Evolutionary conservation across 2,888 invertebrate species (phyloP), one percentile per base, ranked within the genome.

Genomic region (Desoria tigrina): DNA sequence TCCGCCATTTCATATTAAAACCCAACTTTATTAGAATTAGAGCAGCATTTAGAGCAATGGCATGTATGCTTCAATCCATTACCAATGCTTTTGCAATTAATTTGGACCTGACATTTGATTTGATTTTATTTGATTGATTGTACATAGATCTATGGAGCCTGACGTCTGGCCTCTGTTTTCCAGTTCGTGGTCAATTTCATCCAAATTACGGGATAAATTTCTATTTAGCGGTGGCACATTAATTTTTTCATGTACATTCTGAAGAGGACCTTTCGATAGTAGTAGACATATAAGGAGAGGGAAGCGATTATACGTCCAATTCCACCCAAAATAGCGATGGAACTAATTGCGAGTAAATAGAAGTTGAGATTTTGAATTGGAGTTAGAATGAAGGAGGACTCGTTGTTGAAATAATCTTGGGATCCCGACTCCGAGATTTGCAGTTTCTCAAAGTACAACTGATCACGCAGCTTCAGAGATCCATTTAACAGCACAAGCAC

Each of bases 331-430:
- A 66, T 26, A 6, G 53, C 53, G n/a, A 71, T 51, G n/a, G 59
- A 51, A 26, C 63, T 54, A 32, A 68, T 60, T 2, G 66, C 26
- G 4, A 58, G 27, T 32, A 71, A 28, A 42, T 71, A 68, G 37
- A 71, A 62, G 26, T 49, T 63, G 16, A 71, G 59, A 28, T 66
- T 71, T 32, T 62, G 50, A 23, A 71, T n/a, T 4, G 66, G 66
- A 7, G 67, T 70, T 32, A 59, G 49, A 6, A 51, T 57, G n/a
- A 64, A 68, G 14, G 66, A 64, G 1, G 63, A 55, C 51, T 71
- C 71, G 50, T 66, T 71, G 11, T 60, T 57, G 37, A 68, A 66
- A 50, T 56, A 28, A 11, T 21, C 26, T 1, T 60, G 51, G 1
- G 24, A 28, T 3, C 32, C 21, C 1, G 28, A 9, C 28, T 26